Evolutionary conservation across 2,797 vertebrate genomes (phyloP).

Genomic region (Microchirus variegatus): DNA sequence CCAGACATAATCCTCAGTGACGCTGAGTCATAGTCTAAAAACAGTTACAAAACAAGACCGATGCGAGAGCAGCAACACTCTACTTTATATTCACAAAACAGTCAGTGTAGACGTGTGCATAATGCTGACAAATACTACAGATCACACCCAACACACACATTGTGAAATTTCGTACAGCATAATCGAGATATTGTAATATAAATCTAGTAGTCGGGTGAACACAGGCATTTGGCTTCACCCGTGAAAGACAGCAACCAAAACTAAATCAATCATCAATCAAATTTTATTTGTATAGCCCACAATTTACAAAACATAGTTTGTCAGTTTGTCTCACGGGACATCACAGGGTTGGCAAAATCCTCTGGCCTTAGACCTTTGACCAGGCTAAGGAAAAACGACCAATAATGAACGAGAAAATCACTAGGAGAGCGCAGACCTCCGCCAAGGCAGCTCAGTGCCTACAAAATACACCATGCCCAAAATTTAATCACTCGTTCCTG

Average conservation of each 20-base stretch:
- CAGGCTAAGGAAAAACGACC: too few relatives aligned
- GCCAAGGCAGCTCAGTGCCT: too few relatives aligned
- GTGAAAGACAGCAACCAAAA: slow-evolving; percentile 23
- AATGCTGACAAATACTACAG: neutral
- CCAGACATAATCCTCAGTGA: slow-evolving; percentile 60
- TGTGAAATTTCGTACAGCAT: slow-evolving; percentile 3
- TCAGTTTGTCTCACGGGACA: too few relatives aligned
- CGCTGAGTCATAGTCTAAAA: slow-evolving; percentile 73
- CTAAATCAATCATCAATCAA: too few relatives aligned
- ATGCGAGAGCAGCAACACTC: slow-evolving; percentile 15
- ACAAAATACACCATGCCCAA: too few relatives aligned
- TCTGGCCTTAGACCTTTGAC: too few relatives aligned
- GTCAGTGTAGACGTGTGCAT: neutral
- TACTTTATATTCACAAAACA: slow-evolving; percentile 4
- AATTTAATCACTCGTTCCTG: too few relatives aligned
- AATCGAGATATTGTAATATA: slow-evolving; percentile 19
- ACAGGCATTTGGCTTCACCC: slow-evolving; percentile 4
- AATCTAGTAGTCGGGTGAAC: slow-evolving; percentile 26
- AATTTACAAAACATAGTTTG: too few relatives aligned
- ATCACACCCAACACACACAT: slow-evolving; percentile 15
- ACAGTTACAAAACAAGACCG: slow-evolving; percentile 59
- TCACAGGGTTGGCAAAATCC: too few relatives aligned
- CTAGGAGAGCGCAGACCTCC: too few relatives aligned
- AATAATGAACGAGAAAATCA: too few relatives aligned
- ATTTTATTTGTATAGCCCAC: too few relatives aligned